phyloP scores from a whole-genome alignment of 2,888 invertebrate species.

The Onchidella celtica region DNA sequence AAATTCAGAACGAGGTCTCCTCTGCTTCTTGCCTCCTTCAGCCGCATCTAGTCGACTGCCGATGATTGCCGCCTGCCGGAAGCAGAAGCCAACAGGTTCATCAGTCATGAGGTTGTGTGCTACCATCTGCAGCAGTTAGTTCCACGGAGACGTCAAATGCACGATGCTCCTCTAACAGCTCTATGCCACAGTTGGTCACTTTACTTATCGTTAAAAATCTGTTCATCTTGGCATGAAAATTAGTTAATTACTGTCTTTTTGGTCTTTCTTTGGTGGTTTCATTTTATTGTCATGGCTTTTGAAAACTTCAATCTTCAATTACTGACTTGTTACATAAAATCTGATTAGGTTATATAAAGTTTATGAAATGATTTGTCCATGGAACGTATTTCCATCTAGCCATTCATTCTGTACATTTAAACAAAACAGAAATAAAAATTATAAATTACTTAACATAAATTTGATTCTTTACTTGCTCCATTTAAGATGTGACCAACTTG shows the following conservation, averaged over 20 bases:
- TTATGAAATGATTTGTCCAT: no score
- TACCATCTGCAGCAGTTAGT: conserved; percentile 26
- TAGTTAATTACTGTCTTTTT: no score
- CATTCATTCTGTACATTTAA: no score
- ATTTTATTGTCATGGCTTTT: no score
- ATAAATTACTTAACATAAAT: no score
- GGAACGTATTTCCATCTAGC: no score
- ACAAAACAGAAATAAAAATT: no score
- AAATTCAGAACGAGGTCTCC: conserved; percentile 67
- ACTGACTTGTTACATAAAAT: no score
- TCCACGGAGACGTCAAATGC: conserved; percentile 12
- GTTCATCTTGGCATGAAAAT: no score
- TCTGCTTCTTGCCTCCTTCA: conserved; percentile 58
- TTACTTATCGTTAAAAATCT: no score
- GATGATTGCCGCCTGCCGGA: conserved; percentile 71
- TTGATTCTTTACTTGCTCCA: not conserved
- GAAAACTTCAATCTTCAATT: not conserved
- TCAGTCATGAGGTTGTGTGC: conserved; percentile 17
- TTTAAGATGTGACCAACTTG: not conserved
- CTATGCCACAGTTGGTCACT: conserved; percentile 16
- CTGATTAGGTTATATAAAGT: no score
- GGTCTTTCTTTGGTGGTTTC: no score
- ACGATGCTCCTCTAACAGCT: conserved; percentile 26
- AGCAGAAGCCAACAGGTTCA: conserved; percentile 36
- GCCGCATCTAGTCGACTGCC: conserved; percentile 71